These are phyloP conservation scores for Hylaeus anthracinus DNA, from an alignment of 1,140 invertebrate genomes.

Conservation along the genomic window DNA sequence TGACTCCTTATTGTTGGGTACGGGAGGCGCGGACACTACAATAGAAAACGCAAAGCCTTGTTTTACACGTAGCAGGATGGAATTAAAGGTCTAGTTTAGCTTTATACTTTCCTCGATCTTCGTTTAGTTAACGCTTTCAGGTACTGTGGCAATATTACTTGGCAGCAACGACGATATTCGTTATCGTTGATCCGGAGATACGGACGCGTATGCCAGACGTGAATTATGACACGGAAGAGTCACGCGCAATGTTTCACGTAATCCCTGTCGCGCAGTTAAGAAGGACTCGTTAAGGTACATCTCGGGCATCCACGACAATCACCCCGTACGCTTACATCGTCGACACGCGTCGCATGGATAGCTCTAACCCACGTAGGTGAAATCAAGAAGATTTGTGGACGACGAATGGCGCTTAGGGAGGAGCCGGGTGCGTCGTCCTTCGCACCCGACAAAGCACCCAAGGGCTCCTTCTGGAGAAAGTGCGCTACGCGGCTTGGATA, in stretches of 20 bases:
- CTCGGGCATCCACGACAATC: slow-evolving; percentile 31
- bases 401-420: slow-evolving; percentile 21
- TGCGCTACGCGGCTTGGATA: slow-evolving; percentile 21
- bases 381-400: slow-evolving; percentile 65
- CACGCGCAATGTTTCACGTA: slow-evolving; percentile 13
- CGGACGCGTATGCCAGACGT: background rate
- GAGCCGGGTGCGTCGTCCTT: slow-evolving; percentile 48
- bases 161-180: slow-evolving; percentile 2
- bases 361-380: slow-evolving; percentile 11
- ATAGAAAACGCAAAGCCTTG: too few relatives aligned
- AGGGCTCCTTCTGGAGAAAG: background rate
- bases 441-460: slow-evolving; percentile 30
- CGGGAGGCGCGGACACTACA: too few relatives aligned
- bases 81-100: too few relatives aligned
- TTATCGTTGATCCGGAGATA: slow-evolving; percentile 29
- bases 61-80: too few relatives aligned
- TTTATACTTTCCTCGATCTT: too few relatives aligned
- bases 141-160: slow-evolving; percentile 14
- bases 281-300: slow-evolving; percentile 17
- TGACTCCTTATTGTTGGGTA: too few relatives aligned
- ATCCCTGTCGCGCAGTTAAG: slow-evolving; percentile 3
- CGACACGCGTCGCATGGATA: slow-evolving; percentile 4
- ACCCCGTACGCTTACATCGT: slow-evolving; percentile 4
- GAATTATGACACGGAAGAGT: slow-evolving; percentile 26
- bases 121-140: too few relatives aligned